Evolutionary conservation across 2,797 vertebrate genomes (phyloP), one percentile per base, ranked within the genome.

Genomic region (Poecilia picta): DNA sequence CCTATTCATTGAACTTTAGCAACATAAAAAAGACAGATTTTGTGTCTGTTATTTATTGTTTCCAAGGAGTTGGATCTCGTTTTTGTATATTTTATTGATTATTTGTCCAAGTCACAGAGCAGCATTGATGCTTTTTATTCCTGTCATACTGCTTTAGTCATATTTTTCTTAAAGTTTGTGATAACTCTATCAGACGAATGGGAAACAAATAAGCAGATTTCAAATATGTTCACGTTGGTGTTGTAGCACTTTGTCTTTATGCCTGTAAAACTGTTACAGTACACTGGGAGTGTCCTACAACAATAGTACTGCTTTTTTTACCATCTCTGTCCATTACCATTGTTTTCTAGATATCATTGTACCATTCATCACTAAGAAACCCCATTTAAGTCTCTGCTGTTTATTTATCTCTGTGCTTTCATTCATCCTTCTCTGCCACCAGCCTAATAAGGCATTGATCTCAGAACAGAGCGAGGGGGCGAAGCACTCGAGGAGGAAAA

Each of bases 391-490:
- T 66, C 64, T 39, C 25, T 71, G 83, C 80, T 90, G 84, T 91
- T 91, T 94, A 93, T 94, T 93, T 94, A 93, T 95, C 89, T 90
- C 73, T 20, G 70, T 66, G 25, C 82, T 83, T 87, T 78, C 55
- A 57, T 70, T 83, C 64, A 20, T 62, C 59, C 81, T 83, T 68
- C 83, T 82, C 75, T 87, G 82, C 73, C 75, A 70, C 74, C 81
- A 83, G 75, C 93, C 94, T 94, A 93, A 95, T 93, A 94, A 92
- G 94, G 93, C 78, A 85, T 82, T 77, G 79, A 66, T 73, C 53
- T 82, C 70, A 73, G n/a, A 72, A 73, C 5, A 71, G 57, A 75
- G 57, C 18, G 49, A 53, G 86, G 80, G 76, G 76, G 77, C 75
- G 45, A 43, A 45, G 74, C 77, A 83, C 73, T 80, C 23, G 39